phyloP scores from a whole-genome alignment of 2,113 vertebrate species.

The Corapipo altera region DNA sequence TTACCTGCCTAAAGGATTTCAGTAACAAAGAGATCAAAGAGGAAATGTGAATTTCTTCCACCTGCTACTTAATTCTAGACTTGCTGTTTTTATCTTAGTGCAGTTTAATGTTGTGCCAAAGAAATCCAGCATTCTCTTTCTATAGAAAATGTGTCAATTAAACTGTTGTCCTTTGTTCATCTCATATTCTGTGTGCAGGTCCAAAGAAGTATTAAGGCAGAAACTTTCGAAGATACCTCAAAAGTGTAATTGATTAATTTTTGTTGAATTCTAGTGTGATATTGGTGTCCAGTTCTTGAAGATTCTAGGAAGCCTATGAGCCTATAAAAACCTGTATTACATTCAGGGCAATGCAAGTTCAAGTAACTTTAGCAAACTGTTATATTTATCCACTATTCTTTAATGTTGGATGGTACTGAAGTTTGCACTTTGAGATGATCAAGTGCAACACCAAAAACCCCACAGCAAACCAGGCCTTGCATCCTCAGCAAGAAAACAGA shows the following conservation, averaged over 20 bases:
- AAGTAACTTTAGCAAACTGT: neutral
- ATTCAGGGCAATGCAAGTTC: neutral
- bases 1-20: neutral
- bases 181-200: neutral
- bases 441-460: neutral
- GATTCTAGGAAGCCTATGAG: neutral
- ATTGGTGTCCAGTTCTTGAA: neutral
- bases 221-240: neutral
- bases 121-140: neutral
- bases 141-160: neutral
- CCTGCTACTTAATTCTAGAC: neutral
- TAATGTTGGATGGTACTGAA: neutral
- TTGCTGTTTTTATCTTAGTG: neutral
- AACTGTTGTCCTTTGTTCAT: neutral
- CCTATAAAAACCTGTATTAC: neutral
- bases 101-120: neutral
- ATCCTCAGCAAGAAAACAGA: neutral
- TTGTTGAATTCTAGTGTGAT: neutral
- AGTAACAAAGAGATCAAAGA: neutral
- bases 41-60: neutral
- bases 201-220: neutral
- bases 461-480: neutral
- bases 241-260: neutral
- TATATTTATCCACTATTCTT: neutral
- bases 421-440: neutral